phyloP scores from a whole-genome alignment of 2,888 invertebrate species.

The Drosophila anomelani region DNA sequence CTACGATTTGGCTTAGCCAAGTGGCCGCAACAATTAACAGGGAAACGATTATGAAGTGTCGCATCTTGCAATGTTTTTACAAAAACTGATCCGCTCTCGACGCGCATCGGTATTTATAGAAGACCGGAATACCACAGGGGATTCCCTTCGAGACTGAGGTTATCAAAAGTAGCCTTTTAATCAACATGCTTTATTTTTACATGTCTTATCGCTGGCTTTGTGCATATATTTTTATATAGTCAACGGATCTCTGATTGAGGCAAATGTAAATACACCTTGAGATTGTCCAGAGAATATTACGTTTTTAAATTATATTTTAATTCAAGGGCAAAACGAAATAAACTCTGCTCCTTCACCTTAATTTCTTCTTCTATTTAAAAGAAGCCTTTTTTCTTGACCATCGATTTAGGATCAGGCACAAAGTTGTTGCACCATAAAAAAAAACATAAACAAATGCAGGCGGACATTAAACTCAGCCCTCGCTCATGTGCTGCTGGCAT shows the following conservation, averaged over 20 bases:
- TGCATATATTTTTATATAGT: background rate
- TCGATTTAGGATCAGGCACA: slow-evolving; percentile 48
- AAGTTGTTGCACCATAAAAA: slow-evolving; percentile 66
- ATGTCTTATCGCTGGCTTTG: background rate
- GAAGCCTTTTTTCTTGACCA: background rate
- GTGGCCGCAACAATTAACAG: background rate
- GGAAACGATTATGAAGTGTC: background rate
- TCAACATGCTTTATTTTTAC: background rate
- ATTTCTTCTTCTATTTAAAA: background rate
- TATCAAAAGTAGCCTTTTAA: background rate
- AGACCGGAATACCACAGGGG: background rate
- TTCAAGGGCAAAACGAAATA: background rate
- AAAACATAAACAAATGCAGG: slow-evolving; percentile 74
- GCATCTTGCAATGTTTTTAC: background rate
- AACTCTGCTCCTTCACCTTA: background rate
- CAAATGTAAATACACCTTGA: background rate
- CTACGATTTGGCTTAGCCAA: background rate
- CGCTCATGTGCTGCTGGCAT: slow-evolving; percentile 23
- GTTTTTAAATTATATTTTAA: background rate
- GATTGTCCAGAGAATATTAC: background rate
- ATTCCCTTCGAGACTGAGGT: background rate
- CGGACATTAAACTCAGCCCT: slow-evolving; percentile 56
- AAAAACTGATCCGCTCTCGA: background rate
- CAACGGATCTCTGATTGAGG: background rate
- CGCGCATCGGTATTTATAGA: background rate